These are phyloP conservation scores for Rhagologus leucostigma DNA, from an alignment of 2,113 vertebrate genomes.

Conservation along the genomic window DNA sequence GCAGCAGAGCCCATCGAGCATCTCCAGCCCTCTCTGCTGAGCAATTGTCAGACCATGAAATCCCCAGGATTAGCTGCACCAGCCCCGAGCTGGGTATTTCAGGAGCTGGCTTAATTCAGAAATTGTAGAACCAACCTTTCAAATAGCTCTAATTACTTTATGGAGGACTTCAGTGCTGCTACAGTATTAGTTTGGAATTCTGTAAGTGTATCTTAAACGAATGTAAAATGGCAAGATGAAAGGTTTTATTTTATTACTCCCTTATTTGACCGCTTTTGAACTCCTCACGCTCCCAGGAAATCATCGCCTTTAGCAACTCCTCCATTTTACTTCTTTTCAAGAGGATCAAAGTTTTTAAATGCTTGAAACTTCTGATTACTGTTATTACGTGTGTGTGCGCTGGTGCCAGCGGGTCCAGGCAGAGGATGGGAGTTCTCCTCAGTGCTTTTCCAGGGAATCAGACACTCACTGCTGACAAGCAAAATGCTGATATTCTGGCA, in stretches of 20 bases:
- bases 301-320: constrained; percentile 38
- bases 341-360: constrained; percentile 63
- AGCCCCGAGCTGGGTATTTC: not conserved
- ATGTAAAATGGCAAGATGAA: constrained; percentile 64
- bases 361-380: constrained; percentile 55
- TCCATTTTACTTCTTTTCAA: constrained; percentile 48
- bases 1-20: not conserved
- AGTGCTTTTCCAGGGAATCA: not conserved
- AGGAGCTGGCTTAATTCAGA: constrained; percentile 44
- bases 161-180: constrained; percentile 13
- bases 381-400: constrained; percentile 36
- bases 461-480: not conserved
- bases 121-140: constrained; percentile 37
- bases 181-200: constrained; percentile 13
- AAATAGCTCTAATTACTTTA: constrained; percentile 54
- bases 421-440: not conserved
- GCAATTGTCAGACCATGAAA: not conserved
- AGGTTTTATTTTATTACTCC: constrained; percentile 58
- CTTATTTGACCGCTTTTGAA: constrained; percentile 53
- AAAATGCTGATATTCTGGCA: not conserved
- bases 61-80: not conserved
- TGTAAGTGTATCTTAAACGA: constrained; percentile 46
- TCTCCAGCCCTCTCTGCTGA: not conserved
- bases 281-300: not conserved
- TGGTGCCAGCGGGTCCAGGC: not conserved